These are phyloP conservation scores for Cardiocondyla obscurior DNA, from an alignment of 1,140 invertebrate genomes.

Conservation along the genomic window DNA sequence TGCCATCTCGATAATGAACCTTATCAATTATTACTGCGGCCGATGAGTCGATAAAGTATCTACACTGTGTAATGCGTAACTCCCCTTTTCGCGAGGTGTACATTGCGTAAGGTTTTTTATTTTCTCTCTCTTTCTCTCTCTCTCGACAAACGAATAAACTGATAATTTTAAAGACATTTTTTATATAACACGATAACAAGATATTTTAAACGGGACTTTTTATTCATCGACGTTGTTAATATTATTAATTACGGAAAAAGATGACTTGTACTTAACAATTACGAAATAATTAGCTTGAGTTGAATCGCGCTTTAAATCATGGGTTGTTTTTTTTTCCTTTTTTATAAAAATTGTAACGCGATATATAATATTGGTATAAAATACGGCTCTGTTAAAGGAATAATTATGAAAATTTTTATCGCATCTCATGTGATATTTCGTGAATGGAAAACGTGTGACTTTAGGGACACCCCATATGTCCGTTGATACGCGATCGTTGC, in stretches of 20 bases:
- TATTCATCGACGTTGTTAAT: too few relatives aligned
- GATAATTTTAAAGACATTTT: not conserved
- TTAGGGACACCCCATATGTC: slow-evolving; percentile 31
- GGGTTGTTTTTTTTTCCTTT: too few relatives aligned
- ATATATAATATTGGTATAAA: not conserved
- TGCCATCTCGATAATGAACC: slow-evolving; percentile 55
- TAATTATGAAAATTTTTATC: not conserved
- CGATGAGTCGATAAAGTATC: slow-evolving; percentile 57
- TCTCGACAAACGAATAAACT: not conserved
- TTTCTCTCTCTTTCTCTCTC: too few relatives aligned
- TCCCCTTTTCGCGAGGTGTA: slow-evolving; percentile 16
- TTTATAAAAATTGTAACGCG: too few relatives aligned
- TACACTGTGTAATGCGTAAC: not conserved
- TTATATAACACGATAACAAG: too few relatives aligned
- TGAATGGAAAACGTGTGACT: not conserved
- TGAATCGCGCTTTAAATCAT: slow-evolving; percentile 56
- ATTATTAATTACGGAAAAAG: not conserved
- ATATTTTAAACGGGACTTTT: too few relatives aligned
- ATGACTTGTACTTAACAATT: slow-evolving; percentile 72
- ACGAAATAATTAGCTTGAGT: slow-evolving; percentile 73
- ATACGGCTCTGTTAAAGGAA: not conserved
- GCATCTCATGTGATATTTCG: not conserved
- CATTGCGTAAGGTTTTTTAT: not conserved
- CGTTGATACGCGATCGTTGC: slow-evolving; percentile 69
- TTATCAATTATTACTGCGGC: slow-evolving; percentile 40